Evolutionary conservation across 1,140 invertebrate species (phyloP).

Genomic region (Macrotrachela quadricornifera): DNA sequence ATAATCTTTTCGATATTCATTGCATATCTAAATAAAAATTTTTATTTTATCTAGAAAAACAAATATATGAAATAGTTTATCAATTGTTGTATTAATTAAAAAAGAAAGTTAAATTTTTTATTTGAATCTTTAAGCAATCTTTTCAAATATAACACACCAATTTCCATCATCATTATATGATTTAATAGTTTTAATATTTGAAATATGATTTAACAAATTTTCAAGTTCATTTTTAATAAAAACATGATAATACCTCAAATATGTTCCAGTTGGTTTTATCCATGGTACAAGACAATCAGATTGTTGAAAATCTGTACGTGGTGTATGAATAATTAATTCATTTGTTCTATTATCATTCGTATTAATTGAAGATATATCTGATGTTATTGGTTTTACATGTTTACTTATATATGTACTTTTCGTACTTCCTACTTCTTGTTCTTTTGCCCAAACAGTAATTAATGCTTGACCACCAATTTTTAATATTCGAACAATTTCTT

Average conservation of each 20-base stretch:
- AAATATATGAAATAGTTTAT: no score
- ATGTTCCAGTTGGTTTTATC: constrained; percentile 17
- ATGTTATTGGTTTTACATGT: background rate
- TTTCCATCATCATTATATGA: constrained; percentile 30
- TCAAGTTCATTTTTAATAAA: constrained; percentile 27
- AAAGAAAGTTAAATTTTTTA: no score
- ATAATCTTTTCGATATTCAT: no score
- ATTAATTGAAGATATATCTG: background rate
- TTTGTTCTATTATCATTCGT: no score
- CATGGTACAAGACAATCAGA: constrained; percentile 65
- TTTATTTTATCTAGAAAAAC: no score
- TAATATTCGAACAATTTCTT: constrained; percentile 23
- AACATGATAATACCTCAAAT: constrained; percentile 29
- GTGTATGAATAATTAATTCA: constrained; percentile 54
- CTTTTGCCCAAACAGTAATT: constrained; percentile 31
- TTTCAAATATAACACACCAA: constrained; percentile 26
- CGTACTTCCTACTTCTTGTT: constrained; percentile 38
- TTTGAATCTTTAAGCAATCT: constrained; percentile 7
- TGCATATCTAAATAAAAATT: no score
- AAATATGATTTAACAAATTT: constrained; percentile 15
- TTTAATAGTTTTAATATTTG: constrained; percentile 13
- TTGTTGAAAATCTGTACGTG: constrained; percentile 45
- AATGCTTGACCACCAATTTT: constrained; percentile 20
- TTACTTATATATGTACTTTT: constrained; percentile 43
- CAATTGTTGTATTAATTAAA: no score